A percentile compares a stretch with the other conserved stretches of the same genome.
Evolutionary conservation across 2,797 vertebrate species (phyloP).

Genomic region (Tangara arthus): DNA sequence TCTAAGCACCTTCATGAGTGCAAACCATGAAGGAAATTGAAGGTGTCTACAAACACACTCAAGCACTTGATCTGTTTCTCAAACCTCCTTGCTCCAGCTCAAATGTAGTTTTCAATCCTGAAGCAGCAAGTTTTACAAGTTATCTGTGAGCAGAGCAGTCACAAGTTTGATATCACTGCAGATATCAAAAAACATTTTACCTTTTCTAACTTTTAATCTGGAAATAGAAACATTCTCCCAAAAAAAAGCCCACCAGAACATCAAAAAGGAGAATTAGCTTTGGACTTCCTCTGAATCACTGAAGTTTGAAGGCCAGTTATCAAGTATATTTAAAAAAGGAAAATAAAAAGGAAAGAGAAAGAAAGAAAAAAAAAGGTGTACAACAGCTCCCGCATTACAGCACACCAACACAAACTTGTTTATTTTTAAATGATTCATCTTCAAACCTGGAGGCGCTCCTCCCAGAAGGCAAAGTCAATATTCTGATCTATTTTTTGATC

Average conservation of each 20-base stretch:
- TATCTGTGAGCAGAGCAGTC: neutral
- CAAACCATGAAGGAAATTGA: neutral
- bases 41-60: neutral
- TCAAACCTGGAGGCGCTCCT: neutral
- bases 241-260: neutral
- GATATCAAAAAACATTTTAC: neutral
- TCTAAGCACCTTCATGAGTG: neutral
- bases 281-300: neutral
- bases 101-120: neutral
- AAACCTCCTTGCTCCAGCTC: neutral
- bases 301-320: neutral
- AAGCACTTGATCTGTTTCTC: neutral
- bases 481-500: slow-evolving; percentile 4
- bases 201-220: neutral
- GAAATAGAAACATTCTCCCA: neutral
- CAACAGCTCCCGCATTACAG: neutral
- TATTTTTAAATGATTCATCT: neutral
- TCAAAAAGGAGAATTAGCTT: neutral
- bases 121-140: neutral
- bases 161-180: neutral
- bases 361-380: neutral
- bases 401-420: neutral
- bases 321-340: neutral
- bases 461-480: neutral
- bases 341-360: neutral